Conservation (phyloP, 2,113 vertebrate species). For the Helogale parvula region DNA sequence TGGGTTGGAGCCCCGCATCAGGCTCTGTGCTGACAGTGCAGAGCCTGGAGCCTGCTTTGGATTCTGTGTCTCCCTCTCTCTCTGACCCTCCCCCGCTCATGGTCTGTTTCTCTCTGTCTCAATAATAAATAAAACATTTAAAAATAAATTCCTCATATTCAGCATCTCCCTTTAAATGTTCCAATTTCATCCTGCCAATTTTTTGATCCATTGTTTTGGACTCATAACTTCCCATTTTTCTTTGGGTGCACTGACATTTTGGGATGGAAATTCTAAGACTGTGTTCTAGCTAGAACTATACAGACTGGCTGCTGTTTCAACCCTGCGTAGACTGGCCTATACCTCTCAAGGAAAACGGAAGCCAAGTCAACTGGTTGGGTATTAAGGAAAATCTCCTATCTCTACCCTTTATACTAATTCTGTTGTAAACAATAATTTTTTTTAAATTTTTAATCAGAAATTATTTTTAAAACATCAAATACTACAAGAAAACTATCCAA, state of each 20-base stretch:
- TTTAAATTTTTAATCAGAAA: conserved; percentile 25
- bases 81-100: no score
- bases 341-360: not conserved
- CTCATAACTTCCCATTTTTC: not conserved
- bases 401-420: not conserved
- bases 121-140: not conserved
- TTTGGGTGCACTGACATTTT: not conserved
- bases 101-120: no score
- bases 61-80: no score
- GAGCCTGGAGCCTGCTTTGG: no score
- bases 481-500: not conserved
- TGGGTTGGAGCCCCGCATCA: no score
- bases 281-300: not conserved
- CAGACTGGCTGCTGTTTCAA: not conserved
- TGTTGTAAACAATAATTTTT: not conserved
- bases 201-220: not conserved
- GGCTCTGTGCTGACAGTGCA: no score
- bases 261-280: not conserved
- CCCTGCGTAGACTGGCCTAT: not conserved
- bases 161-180: conserved; percentile 22
- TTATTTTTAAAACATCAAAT: not conserved
- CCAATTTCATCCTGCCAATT: not conserved
- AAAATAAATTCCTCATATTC: not conserved
- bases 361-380: not conserved
- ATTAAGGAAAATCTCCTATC: not conserved